Evolutionary conservation across 2,113 vertebrate genomes (phyloP), one percentile per base, ranked within the genome.

Genomic region (Fregetta grallaria): DNA sequence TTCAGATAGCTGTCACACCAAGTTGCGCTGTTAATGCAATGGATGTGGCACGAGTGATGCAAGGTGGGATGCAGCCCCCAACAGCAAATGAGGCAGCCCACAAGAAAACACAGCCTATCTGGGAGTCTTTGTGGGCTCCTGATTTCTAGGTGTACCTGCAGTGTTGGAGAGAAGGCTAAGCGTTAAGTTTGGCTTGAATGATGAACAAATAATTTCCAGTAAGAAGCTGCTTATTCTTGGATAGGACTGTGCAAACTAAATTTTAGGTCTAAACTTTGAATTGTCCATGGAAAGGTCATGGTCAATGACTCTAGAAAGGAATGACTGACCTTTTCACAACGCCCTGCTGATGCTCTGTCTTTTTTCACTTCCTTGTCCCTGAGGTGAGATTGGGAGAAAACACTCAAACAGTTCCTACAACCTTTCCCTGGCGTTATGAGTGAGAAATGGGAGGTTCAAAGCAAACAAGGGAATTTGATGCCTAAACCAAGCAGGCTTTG

Each of bases 321-420:
- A 34, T 12, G 36, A 18, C 30, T 52, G 29, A 52, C 0, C 0
- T 79, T 68, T 90, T 74, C 38, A 34, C 18, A 34, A 10, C 1
- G 7, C 16, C 61, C 17, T 21, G 0, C 34, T 0, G 0, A 25
- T 36, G 7, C 18, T 79, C 38, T 78, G 19, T 20, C 49, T 74
- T 86, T 75, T 72, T 66, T 86, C 3, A 2, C 32, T 71, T 84
- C 59, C 36, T 77, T 3, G 8, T 8, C 29, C 44, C 40, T 3
- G 1, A 52, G 14, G 21, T 45, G 26, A 92, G 21, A 12, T 0
- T 45, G 40, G 49, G 36, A 86, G 44, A 61, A 90, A 94, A 90
- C 10, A 36, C 13, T 83, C 30, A 10, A 30, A 45, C 13, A 61
- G 38, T 34, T 92, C 55, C 82, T 84, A 50, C 30, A 76, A 32